These are phyloP conservation scores for Eulimnadia texana DNA, from an alignment of 1,140 invertebrate species.

Conservation along the genomic window DNA sequence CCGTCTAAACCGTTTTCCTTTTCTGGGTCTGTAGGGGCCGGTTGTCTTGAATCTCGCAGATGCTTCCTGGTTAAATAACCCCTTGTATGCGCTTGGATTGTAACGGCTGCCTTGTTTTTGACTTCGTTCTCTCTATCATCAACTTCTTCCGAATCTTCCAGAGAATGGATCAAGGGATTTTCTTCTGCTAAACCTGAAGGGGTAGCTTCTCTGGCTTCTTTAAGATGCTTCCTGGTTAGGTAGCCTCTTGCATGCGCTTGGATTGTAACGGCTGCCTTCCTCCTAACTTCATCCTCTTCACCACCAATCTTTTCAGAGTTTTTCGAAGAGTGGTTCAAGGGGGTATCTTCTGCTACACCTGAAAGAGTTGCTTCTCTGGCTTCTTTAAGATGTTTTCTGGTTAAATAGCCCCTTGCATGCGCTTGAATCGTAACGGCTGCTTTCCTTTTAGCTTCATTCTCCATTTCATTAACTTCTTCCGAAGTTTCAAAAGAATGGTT, in stretches of 20 bases:
- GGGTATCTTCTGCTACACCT: no score
- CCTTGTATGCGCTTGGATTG: neutral
- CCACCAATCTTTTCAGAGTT: neutral
- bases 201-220: no score
- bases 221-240: neutral
- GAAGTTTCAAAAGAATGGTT: no score
- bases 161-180: no score
- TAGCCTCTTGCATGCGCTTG: neutral
- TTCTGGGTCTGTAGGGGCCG: no score
- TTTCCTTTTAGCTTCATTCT: neutral
- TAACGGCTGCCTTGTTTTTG: neutral
- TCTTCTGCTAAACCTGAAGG: no score
- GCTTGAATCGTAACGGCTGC: neutral
- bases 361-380: no score
- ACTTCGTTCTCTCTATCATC: neutral
- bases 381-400: neutral
- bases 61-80: neutral
- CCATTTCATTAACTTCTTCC: neutral
- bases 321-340: no score
- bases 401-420: neutral
- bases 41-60: no score
- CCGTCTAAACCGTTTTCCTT: no score
- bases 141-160: neutral
- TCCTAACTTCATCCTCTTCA: neutral
- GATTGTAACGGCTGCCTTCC: neutral